phyloP scores from a whole-genome alignment of 2,797 vertebrate genomes.

The Varecia variegata region DNA sequence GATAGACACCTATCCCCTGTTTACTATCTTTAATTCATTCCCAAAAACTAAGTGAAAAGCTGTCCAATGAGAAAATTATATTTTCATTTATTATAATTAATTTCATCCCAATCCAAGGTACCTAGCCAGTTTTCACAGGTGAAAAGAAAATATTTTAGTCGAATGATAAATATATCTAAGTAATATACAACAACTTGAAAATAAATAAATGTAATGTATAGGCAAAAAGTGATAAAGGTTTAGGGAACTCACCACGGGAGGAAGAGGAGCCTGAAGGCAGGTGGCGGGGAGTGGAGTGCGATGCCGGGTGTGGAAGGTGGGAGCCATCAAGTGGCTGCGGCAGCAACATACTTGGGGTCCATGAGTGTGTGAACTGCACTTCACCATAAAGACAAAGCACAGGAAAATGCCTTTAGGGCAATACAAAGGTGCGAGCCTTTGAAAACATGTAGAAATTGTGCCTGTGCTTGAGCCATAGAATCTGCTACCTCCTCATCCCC shows the following conservation, averaged over 20 bases:
- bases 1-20: neutral
- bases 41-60: neutral
- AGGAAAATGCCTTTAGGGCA: neutral
- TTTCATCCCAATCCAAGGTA: neutral
- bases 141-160: neutral
- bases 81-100: neutral
- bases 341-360: neutral
- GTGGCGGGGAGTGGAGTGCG: neutral
- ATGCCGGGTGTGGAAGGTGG: fast-evolving
- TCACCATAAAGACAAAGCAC: neutral
- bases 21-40: neutral
- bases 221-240: neutral
- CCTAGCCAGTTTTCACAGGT: neutral
- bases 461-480: too few species aligned
- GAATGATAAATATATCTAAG: neutral
- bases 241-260: neutral
- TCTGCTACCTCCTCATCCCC: neutral
- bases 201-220: neutral
- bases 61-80: neutral
- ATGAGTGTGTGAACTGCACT: neutral
- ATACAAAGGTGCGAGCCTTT: neutral
- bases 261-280: neutral
- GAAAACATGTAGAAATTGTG: neutral
- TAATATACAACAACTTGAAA: neutral
- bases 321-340: neutral